Evolutionary conservation across 2,113 vertebrate genomes (phyloP), one percentile per base, ranked within the genome.

Genomic region (Apteryx owenii): DNA sequence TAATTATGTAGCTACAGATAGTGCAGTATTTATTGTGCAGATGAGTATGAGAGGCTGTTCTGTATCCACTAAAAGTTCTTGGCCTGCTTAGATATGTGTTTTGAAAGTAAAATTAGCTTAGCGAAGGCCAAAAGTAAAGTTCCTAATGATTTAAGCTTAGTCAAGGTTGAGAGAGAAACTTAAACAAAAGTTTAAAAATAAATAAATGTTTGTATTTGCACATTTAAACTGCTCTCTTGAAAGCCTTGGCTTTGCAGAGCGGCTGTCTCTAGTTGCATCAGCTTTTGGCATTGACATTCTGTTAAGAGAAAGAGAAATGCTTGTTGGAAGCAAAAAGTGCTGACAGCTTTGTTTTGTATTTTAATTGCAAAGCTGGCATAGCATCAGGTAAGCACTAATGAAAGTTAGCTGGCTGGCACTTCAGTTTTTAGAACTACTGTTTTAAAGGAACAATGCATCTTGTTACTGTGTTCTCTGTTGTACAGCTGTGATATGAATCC

Each of bases 321-420:
- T 84, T 78, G 17, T 56, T 94, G 82, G 93, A 90, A 81, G 31
- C 66, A 75, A 86, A 88, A 94, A 90, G 31, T 88, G 92, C 92
- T 94, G 92, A 88, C 1, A 3, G 48, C 16, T 78, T 83, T 66
- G 26, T 46, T 89, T 81, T 72, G 38, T 77, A 29, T 78, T 94
- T 83, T 70, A 84, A 84, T 88, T 81, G 72, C 80, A 42, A 86
- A 93, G 65, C 85, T 96, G 95, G 95, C 93, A 90, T 10, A 88
- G 88, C 33, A 78, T 25, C 66, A 86, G 64, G 50, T 68, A 66
- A 81, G 80, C 76, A 78, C n/a, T 92, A 60, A 81, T 58, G 64
- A 58, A 90, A 95, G 38, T 73, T 69, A 77, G 79, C 33, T 86
- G 82, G 64, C 68, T 93, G 64, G 82, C 69, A 56, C 12, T 71